These are phyloP conservation scores for Seriola dumerili DNA, from an alignment of 2,113 vertebrate genomes.

Conservation along the genomic window DNA sequence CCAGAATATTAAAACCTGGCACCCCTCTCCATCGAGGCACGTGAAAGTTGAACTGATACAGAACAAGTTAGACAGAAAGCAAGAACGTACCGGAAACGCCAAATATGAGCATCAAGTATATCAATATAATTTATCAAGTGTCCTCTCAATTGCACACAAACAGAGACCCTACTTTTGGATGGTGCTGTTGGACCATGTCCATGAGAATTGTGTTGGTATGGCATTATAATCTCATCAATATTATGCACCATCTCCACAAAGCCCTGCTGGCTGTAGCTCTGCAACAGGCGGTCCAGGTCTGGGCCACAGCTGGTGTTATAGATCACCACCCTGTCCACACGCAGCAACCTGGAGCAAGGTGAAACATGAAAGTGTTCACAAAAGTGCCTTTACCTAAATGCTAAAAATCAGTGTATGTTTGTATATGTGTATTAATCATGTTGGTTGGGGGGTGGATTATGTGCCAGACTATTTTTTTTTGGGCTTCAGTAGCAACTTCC, in stretches of 20 bases:
- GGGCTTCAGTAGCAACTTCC: too few relatives aligned
- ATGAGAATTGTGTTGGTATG: conserved; percentile 79
- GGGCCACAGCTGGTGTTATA: conserved; percentile 84
- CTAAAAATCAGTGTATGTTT: too few relatives aligned
- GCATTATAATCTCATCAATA: conserved; percentile 86
- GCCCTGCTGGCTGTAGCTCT: conserved; percentile 77
- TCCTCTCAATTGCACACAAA: background rate
- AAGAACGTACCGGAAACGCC: too few relatives aligned
- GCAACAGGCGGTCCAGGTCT: conserved; percentile 78
- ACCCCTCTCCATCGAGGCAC: conserved; percentile 77
- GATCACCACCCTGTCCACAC: conserved; percentile 78
- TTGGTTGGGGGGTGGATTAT: too few relatives aligned
- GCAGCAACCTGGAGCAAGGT: conserved; percentile 70
- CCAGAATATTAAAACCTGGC: conserved; percentile 85
- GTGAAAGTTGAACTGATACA: background rate
- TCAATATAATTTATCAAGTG: background rate
- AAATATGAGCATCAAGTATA: too few relatives aligned
- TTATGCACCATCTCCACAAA: conserved; percentile 83
- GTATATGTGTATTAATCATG: too few relatives aligned
- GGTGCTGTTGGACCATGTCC: conserved; percentile 67
- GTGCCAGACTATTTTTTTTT: too few relatives aligned
- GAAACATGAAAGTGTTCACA: too few relatives aligned
- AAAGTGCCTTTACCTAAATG: too few relatives aligned
- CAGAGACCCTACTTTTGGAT: conserved; percentile 54
- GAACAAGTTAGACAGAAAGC: too few relatives aligned